Conservation (phyloP, 2,113 vertebrate species). For the Thomomys bottae region DNA sequence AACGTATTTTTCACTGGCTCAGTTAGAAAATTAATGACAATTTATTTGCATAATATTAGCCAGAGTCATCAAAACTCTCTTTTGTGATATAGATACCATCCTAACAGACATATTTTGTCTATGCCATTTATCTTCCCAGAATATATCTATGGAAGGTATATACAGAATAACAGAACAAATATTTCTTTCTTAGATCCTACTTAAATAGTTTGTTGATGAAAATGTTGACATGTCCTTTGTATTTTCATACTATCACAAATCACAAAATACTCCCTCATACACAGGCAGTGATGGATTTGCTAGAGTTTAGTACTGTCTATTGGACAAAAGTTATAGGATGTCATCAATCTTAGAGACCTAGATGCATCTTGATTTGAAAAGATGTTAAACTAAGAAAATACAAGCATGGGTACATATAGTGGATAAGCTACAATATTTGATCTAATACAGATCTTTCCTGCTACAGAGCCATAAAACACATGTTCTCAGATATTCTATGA, state of each 20-base stretch:
- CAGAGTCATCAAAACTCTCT: neutral
- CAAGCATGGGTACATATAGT: neutral
- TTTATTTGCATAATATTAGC: neutral
- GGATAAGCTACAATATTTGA: neutral
- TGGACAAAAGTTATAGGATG: conserved; percentile 9
- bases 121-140: neutral
- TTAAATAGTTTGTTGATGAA: conserved; percentile 25
- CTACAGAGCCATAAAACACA: neutral
- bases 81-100: neutral
- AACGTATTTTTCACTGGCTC: neutral
- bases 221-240: neutral
- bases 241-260: neutral
- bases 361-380: conserved; percentile 30
- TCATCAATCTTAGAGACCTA: conserved; percentile 36
- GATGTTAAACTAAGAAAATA: conserved; percentile 32
- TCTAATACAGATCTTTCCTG: neutral
- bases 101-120: neutral
- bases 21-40: neutral
- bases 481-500: conserved; percentile 31
- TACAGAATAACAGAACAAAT: neutral
- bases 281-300: neutral
- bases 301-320: neutral
- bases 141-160: neutral
- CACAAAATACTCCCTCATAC: neutral
- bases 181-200: neutral